A percentile compares a stretch with the other conserved stretches of the same genome.
These are phyloP conservation scores for Enteromius thamalakanensis DNA, from an alignment of 2,797 vertebrate genomes.

Conservation along the genomic window DNA sequence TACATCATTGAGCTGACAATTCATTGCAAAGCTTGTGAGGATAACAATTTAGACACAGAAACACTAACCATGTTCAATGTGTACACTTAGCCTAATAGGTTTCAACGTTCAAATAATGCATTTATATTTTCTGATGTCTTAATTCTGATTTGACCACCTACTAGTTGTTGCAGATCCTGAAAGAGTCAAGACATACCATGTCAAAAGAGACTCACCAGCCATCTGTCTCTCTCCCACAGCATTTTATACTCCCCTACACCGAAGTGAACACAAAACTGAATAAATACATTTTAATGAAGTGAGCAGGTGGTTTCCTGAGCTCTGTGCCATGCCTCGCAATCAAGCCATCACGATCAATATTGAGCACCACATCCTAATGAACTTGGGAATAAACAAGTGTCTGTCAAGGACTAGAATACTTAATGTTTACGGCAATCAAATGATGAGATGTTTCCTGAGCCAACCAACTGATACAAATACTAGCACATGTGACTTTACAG, in stretches of 20 bases:
- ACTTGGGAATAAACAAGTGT: constrained; percentile 28
- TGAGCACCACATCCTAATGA: constrained; percentile 28
- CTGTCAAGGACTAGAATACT: constrained; percentile 14
- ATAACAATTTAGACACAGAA: not conserved
- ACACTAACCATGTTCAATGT: not conserved
- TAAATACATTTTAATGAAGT: constrained; percentile 52
- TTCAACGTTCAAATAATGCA: not conserved
- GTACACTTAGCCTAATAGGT: not conserved
- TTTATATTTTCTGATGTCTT: not conserved
- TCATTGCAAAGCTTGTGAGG: not conserved
- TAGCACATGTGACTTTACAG: no score
- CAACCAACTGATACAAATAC: not conserved
- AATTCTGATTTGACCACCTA: not conserved
- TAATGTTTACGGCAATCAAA: not conserved
- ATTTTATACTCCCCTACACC: constrained; percentile 19
- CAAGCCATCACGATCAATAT: constrained; percentile 40
- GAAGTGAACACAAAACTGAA: constrained; percentile 42
- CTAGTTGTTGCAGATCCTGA: not conserved
- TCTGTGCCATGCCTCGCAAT: constrained; percentile 13
- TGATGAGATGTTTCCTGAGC: not conserved
- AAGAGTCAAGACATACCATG: constrained; percentile 10
- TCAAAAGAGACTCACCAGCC: constrained; percentile 21
- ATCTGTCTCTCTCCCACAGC: constrained; percentile 34
- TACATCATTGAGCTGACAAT: not conserved
- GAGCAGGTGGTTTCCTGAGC: constrained; percentile 39